A percentile compares a stretch with the other conserved stretches of the same genome.
Conservation (phyloP, 1,140 invertebrate species). For the Neodiprion virginianus region DNA sequence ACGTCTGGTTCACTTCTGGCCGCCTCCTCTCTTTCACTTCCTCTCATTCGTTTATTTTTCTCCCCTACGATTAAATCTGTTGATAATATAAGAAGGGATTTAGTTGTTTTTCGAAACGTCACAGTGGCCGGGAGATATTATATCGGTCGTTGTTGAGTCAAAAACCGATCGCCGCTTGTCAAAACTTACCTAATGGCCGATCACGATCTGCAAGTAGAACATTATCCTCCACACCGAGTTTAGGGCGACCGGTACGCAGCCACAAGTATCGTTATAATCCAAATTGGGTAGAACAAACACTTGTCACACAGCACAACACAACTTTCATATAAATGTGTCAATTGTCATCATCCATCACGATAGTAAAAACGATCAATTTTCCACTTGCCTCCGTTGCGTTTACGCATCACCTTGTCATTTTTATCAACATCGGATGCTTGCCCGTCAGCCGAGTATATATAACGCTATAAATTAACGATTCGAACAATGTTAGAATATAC, state of each 20-base stretch:
- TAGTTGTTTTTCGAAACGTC: no score
- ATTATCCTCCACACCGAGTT: constrained; percentile 1
- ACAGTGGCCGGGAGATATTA: background rate
- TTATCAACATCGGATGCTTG: background rate
- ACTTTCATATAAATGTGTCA: constrained; percentile 4
- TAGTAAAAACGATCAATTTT: constrained; percentile 13
- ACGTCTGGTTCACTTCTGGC: no score
- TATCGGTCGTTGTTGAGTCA: background rate
- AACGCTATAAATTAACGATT: no score
- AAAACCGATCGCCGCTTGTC: background rate
- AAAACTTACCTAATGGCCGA: constrained; percentile 4
- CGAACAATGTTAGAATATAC: no score
- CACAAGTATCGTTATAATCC: constrained; percentile 16
- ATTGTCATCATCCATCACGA: constrained; percentile 17
- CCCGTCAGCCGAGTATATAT: background rate
- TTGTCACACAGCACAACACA: constrained; percentile 17
- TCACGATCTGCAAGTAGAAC: background rate
- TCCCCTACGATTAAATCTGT: no score
- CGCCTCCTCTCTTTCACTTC: no score
- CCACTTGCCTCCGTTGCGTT: constrained; percentile 9
- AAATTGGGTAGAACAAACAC: constrained; percentile 11
- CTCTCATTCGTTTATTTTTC: no score
- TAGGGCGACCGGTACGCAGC: background rate
- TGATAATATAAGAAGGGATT: no score
- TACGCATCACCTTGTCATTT: constrained; percentile 12